Evolutionary conservation across 2,888 invertebrate species (phyloP).

Genomic region (Drosophila borealis): DNA sequence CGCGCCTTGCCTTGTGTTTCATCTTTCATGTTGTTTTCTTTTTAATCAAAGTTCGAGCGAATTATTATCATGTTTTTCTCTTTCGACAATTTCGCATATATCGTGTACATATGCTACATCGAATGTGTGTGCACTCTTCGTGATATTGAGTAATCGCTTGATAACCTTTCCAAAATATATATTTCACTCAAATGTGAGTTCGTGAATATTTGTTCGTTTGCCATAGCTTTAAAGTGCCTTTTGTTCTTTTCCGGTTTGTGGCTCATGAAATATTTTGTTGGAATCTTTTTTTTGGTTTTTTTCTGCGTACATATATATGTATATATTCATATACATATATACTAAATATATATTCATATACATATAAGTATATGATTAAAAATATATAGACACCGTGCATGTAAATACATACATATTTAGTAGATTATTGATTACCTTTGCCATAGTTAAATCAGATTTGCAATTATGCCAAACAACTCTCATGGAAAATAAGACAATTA

Average conservation of each 20-base stretch:
- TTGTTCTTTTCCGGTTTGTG: constrained; percentile 19
- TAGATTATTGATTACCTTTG: constrained; percentile 21
- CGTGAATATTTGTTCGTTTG: constrained; percentile 19
- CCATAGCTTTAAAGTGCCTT: constrained; percentile 18
- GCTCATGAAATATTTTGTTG: constrained; percentile 10
- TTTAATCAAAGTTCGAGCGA: constrained; percentile 41
- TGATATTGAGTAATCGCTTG: constrained; percentile 14
- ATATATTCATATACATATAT: constrained; percentile 1
- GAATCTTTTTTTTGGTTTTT: not conserved
- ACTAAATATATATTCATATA: constrained; percentile 13
- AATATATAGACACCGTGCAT: constrained; percentile 56
- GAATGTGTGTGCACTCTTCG: constrained; percentile 26
- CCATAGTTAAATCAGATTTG: constrained; percentile 12
- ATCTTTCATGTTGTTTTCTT: constrained; percentile 6
- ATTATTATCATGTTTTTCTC: constrained; percentile 27
- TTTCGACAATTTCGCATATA: constrained; percentile 21
- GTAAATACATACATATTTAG: constrained; percentile 31
- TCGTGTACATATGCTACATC: constrained; percentile 13
- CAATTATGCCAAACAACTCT: constrained; percentile 7
- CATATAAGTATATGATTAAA: constrained; percentile 43
- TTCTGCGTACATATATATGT: not conserved
- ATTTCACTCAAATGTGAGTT: constrained; percentile 22
- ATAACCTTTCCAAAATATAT: constrained; percentile 14
- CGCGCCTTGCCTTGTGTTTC: constrained; percentile 33
- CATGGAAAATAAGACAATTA: too few species aligned